Evolutionary conservation across 2,888 invertebrate species (phyloP).

Genomic region (Xanthia togata): DNA sequence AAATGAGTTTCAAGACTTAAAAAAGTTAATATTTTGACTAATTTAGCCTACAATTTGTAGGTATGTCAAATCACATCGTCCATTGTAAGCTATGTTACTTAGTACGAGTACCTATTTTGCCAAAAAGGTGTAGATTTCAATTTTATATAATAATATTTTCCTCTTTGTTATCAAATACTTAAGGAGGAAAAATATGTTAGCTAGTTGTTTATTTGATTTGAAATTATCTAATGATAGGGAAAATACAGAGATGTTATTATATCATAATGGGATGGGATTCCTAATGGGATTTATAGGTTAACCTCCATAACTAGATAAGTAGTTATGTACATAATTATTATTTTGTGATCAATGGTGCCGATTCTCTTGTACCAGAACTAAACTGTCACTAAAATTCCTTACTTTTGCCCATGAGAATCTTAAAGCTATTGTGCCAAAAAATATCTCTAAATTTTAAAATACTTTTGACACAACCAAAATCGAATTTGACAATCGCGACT

Average conservation of each 20-base stretch:
- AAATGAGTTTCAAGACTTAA: neutral
- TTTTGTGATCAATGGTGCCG: neutral
- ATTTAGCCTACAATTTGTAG: neutral
- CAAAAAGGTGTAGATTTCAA: neutral
- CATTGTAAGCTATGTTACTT: no score
- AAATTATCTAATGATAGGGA: slow-evolving; percentile 13
- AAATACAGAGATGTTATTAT: slow-evolving; percentile 14
- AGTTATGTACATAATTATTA: neutral
- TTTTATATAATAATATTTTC: neutral
- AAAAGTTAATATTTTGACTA: neutral
- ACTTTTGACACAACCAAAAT: no score
- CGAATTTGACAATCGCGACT: no score
- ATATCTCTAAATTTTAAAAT: no score
- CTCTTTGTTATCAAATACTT: neutral
- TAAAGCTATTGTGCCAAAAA: no score
- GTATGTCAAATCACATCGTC: neutral
- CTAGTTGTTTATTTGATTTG: slow-evolving; percentile 18
- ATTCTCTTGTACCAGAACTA: no score
- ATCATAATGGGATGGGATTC: slow-evolving; percentile 7
- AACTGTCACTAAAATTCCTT: no score
- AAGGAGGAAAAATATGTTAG: neutral
- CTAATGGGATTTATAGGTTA: neutral
- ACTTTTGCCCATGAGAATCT: no score
- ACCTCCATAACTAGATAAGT: slow-evolving; percentile 1
- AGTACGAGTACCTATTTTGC: neutral